phyloP scores from a whole-genome alignment of 2,888 invertebrate genomes.

The Monoplex corrugatus region DNA sequence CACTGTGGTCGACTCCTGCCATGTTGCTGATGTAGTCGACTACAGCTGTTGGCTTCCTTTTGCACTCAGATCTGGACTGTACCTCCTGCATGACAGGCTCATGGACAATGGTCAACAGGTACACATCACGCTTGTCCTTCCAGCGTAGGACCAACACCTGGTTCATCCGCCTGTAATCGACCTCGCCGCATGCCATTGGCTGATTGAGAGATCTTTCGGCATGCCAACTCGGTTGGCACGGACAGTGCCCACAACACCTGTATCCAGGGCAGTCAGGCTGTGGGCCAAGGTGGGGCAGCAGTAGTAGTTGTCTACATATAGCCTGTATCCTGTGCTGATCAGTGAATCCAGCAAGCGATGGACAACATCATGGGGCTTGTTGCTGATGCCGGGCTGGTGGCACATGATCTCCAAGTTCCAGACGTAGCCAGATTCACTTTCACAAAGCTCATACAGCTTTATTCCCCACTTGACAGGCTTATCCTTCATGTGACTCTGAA shows the following conservation, averaged over 20 bases:
- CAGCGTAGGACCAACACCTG: conserved; percentile 15
- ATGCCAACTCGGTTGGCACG: conserved; percentile 34
- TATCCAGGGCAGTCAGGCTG: conserved; percentile 24
- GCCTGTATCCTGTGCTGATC: background rate
- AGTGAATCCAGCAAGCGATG: background rate
- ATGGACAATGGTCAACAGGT: background rate
- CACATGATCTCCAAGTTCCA: background rate
- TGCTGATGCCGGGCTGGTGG: background rate
- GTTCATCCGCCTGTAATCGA: background rate
- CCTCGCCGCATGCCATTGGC: background rate
- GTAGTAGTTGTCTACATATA: conserved; percentile 54
- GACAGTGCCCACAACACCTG: conserved; percentile 46
- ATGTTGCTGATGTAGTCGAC: conserved; percentile 45
- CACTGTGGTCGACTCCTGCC: conserved; percentile 46
- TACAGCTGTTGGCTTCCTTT: conserved; percentile 36
- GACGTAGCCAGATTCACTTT: background rate
- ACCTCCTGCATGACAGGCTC: background rate
- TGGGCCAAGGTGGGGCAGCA: conserved; percentile 39
- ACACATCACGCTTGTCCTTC: conserved; percentile 51
- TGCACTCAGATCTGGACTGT: conserved; percentile 27
- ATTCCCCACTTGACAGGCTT: conserved; percentile 5
- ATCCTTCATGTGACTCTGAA: background rate
- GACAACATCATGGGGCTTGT: background rate
- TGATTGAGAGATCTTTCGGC: conserved; percentile 35
- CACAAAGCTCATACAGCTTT: background rate